phyloP scores from a whole-genome alignment of 1,140 invertebrate genomes.

The Drosophila oshimai region DNA sequence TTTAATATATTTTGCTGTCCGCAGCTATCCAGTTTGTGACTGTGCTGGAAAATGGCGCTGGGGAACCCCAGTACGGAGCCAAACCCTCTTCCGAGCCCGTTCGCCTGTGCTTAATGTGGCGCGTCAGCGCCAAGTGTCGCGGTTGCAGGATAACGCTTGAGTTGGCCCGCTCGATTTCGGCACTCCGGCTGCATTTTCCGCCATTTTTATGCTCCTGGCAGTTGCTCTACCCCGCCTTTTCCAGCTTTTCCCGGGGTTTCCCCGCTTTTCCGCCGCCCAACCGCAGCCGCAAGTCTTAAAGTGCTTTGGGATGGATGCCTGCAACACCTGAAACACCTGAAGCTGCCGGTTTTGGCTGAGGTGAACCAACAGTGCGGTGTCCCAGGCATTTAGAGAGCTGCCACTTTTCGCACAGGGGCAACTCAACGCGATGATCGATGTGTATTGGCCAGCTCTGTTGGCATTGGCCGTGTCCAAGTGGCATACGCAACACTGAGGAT shows the following conservation, averaged over 20 bases:
- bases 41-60: neutral
- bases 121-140: conserved; percentile 74
- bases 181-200: conserved; percentile 17
- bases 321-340: conserved; percentile 21
- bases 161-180: conserved; percentile 44
- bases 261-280: neutral
- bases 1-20: neutral
- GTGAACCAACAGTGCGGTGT: conserved; percentile 23
- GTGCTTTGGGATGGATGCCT: conserved; percentile 20
- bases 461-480: conserved; percentile 10
- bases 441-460: conserved; percentile 19
- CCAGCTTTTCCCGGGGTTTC: neutral
- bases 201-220: conserved; percentile 24
- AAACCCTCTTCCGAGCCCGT: conserved; percentile 31
- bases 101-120: conserved; percentile 67
- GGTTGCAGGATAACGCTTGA: conserved; percentile 68
- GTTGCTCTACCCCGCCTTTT: neutral
- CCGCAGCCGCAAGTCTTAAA: conserved; percentile 44
- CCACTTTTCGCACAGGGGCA: neutral
- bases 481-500: conserved; percentile 23
- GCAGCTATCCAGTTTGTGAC: neutral
- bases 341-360: conserved; percentile 8
- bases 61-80: neutral
- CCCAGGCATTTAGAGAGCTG: conserved; percentile 18
- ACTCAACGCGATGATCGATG: conserved; percentile 25